Evolutionary conservation across 1,140 invertebrate genomes (phyloP), one percentile per base, ranked within the genome.

Genomic region (Hypothenemus hampei): DNA sequence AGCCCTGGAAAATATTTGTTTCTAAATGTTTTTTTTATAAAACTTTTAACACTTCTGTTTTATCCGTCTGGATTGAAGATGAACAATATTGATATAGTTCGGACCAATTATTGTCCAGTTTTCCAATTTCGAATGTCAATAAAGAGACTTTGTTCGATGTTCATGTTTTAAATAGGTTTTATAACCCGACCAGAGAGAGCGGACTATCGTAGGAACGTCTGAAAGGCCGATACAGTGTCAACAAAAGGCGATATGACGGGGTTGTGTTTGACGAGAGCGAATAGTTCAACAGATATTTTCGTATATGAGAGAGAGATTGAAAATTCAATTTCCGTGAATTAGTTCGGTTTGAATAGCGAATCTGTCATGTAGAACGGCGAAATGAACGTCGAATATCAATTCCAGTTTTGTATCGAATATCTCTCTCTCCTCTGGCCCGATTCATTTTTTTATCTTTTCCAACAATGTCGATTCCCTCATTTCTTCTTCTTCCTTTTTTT

Each of bases 261-360:
- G 50, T 61, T 60, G 22, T 63, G 61, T 65, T 65, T 65, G 64
- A 57, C 47, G 62, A 63, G 23, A 46, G 53, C 43, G 52, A 54
- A 60, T 59, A 61, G 51, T 59, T 60, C 49, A 45, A 33, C 44
- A 41, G 37, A 48, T 40, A 54, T 47, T 31, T 56, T 35, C 55
- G 40, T 57, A 37, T 51, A 52, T 58, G 36, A 48, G 50, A 37
- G 58, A 63, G 58, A 63, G 59, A 43, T 61, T 58, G 53, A 60
- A 56, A 65, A 65, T 65, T 57, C 64, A 65, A 65, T 65, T 65
- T 65, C 64, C 61, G 54, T 59, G 59, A 63, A 65, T 65, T 65
- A 65, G 57, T 65, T 65, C 59, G 63, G 64, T 65, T 65, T 65
- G 64, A 65, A 65, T 61, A 60, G 57, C 56, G 57, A 65, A 63